Conservation (phyloP, 2,888 invertebrate genomes). For the Rotaria socialis region DNA sequence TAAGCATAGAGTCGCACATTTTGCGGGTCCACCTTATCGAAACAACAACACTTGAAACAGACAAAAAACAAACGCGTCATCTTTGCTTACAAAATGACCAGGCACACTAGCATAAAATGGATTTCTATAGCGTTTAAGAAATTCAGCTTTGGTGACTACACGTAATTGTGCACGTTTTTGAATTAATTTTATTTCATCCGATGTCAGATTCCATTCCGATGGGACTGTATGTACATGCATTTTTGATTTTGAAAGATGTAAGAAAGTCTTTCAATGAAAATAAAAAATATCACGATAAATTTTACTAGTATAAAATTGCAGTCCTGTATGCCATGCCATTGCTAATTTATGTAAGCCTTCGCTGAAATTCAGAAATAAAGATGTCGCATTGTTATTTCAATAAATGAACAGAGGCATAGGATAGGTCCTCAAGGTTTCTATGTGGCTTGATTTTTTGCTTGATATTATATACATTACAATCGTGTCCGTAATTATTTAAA, state of each 20-base stretch:
- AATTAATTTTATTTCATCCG: slow-evolving; percentile 17
- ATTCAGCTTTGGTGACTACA: background rate
- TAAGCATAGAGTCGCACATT: slow-evolving; percentile 23
- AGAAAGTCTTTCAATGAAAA: background rate
- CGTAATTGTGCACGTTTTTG: background rate
- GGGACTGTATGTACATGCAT: background rate
- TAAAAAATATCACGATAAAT: background rate
- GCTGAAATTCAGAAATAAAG: background rate
- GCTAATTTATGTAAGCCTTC: background rate
- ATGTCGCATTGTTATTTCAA: background rate
- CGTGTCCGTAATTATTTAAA: background rate
- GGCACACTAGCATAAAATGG: background rate
- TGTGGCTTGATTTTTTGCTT: background rate
- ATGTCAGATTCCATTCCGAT: background rate
- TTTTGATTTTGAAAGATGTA: background rate
- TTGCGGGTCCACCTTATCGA: background rate
- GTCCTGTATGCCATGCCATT: background rate
- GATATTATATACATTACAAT: background rate
- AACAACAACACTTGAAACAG: background rate
- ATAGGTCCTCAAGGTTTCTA: background rate
- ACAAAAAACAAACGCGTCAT: too few species aligned
- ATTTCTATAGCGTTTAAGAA: background rate
- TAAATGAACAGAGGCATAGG: background rate
- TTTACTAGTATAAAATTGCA: background rate
- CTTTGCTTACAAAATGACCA: background rate